Conservation (phyloP, 2,888 invertebrate genomes). For the Trypoxylon attenuatum region DNA sequence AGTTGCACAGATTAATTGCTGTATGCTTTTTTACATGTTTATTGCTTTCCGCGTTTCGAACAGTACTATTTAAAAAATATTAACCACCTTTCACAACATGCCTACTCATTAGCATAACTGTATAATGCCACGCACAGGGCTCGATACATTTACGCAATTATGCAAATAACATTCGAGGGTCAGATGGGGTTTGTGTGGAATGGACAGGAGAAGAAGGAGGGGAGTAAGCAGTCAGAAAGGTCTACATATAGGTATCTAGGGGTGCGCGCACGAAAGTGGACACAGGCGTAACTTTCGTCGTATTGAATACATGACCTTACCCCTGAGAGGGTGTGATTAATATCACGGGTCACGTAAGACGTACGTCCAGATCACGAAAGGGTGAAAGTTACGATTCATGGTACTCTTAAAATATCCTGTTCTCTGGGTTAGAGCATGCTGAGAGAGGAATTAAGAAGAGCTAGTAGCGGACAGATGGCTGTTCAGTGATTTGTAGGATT, state of each 20-base stretch:
- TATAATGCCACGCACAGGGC: not conserved
- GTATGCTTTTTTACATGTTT: too few species aligned
- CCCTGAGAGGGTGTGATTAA: conserved; percentile 60
- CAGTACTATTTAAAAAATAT: too few species aligned
- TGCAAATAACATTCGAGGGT: too few species aligned
- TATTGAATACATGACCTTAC: conserved; percentile 54
- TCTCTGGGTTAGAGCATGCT: too few species aligned
- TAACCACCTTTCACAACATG: too few species aligned
- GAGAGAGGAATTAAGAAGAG: not conserved
- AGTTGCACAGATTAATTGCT: too few species aligned
- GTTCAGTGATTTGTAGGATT: not conserved
- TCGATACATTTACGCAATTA: not conserved
- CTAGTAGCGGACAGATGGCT: not conserved
- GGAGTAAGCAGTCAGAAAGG: too few species aligned
- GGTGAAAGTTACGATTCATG: conserved; percentile 42
- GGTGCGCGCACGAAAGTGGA: not conserved
- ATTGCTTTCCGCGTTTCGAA: too few species aligned
- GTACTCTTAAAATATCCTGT: conserved; percentile 10
- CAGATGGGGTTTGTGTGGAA: too few species aligned
- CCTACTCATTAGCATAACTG: too few species aligned
- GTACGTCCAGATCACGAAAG: conserved; percentile 35
- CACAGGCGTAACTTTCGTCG: not conserved
- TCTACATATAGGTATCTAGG: too few species aligned
- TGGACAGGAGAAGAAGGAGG: too few species aligned
- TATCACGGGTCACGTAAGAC: conserved; percentile 59